Evolutionary conservation across 1,140 invertebrate species (phyloP).

Genomic region (Zaprionus gabonicus): DNA sequence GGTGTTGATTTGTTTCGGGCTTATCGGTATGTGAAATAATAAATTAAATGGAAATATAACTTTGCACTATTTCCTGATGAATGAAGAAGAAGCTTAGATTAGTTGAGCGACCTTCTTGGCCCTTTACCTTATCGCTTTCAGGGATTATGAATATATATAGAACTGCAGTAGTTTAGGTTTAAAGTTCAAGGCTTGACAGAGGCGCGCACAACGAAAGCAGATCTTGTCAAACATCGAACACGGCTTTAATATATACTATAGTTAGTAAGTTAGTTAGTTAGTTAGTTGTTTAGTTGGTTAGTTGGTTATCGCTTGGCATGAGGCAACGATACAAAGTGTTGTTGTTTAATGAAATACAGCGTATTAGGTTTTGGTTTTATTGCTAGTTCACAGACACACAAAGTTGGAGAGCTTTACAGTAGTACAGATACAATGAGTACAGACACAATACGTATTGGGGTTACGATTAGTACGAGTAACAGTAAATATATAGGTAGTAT

Average conservation of each 20-base stretch:
- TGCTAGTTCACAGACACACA: slow-evolving; percentile 80
- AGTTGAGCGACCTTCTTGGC: slow-evolving; percentile 27
- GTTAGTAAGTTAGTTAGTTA: neutral
- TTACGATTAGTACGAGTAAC: slow-evolving; percentile 41
- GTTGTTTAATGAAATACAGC: slow-evolving; percentile 59
- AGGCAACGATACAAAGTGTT: slow-evolving; percentile 44
- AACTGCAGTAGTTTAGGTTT: neutral
- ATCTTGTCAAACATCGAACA: slow-evolving; percentile 56
- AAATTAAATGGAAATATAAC: neutral
- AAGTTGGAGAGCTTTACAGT: slow-evolving; percentile 66
- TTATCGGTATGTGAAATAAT: neutral
- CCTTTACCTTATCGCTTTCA: slow-evolving; percentile 33
- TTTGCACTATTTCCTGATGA: slow-evolving; percentile 2
- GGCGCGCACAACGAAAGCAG: slow-evolving; percentile 33
- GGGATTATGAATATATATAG: slow-evolving; percentile 11
- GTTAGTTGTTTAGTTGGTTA: slow-evolving; percentile 28
- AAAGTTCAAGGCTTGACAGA: slow-evolving; percentile 54
- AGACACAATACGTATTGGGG: slow-evolving; percentile 40
- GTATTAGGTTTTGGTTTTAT: slow-evolving; percentile 73
- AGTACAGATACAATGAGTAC: slow-evolving; percentile 66
- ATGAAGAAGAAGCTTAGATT: slow-evolving; percentile 19
- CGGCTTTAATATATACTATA: slow-evolving; percentile 24
- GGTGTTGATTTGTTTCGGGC: neutral
- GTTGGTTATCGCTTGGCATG: slow-evolving; percentile 34
- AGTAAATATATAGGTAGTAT: slow-evolving; percentile 41